phyloP scores from a whole-genome alignment of 1,140 invertebrate genomes.

The Pogonus chalceus region DNA sequence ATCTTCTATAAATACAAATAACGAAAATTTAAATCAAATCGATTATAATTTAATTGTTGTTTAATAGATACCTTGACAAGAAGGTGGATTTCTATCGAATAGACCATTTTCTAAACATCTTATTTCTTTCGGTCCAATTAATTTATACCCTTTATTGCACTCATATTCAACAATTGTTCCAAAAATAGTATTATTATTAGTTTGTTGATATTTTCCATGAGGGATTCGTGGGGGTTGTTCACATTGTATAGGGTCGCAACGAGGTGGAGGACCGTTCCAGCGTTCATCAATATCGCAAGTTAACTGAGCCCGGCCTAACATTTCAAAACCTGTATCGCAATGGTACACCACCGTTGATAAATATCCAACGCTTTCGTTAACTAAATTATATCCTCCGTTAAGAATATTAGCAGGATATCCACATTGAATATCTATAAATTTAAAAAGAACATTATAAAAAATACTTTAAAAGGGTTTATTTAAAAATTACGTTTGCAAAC shows the following conservation, averaged over 20 bases:
- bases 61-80: constrained; percentile 51
- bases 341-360: constrained; percentile 74
- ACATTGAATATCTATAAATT: constrained; percentile 68
- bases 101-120: constrained; percentile 64
- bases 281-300: constrained; percentile 86
- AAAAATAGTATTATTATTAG: constrained; percentile 55
- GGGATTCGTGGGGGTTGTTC: constrained; percentile 57
- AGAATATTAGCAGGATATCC: constrained; percentile 77
- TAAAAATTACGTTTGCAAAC: constrained; percentile 77
- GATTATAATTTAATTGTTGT: background rate
- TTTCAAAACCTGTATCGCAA: constrained; percentile 74
- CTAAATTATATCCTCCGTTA: constrained; percentile 68
- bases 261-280: constrained; percentile 87
- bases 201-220: constrained; percentile 56
- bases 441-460: constrained; percentile 2
- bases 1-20: constrained; percentile 16
- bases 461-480: constrained; percentile 7
- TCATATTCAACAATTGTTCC: constrained; percentile 64
- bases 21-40: constrained; percentile 11
- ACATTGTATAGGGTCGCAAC: constrained; percentile 74
- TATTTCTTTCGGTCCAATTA: constrained; percentile 57
- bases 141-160: constrained; percentile 58
- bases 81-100: constrained; percentile 66
- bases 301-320: constrained; percentile 68
- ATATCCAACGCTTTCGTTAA: constrained; percentile 77